Percentiles rank a stretch among this genome's conserved stretches.
phyloP scores from a whole-genome alignment of 2,113 vertebrate species.

The Carollia perspicillata region DNA sequence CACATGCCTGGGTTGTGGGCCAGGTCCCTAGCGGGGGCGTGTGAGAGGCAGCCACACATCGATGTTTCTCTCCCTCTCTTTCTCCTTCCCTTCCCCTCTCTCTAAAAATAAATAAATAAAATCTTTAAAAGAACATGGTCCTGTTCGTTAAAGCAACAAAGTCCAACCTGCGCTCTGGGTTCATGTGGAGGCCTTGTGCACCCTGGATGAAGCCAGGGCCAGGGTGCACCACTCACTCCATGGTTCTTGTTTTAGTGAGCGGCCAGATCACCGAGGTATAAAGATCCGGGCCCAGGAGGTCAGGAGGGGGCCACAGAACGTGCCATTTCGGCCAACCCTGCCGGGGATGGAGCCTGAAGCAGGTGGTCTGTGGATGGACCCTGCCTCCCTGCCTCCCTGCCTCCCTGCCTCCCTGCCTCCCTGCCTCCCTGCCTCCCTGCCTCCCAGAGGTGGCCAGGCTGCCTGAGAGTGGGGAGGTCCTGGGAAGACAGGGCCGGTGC shows the following conservation, averaged over 20 bases:
- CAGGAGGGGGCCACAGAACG: accelerated
- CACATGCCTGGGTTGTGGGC: too few species aligned
- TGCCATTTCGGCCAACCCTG: accelerated
- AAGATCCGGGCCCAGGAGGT: too few species aligned
- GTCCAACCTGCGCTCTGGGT: not conserved
- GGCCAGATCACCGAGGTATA: accelerated
- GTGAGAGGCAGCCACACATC: too few species aligned
- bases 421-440: not conserved
- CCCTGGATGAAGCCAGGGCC: not conserved
- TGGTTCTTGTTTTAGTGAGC: not conserved
- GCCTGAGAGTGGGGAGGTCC: not conserved
- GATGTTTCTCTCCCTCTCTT: too few species aligned
- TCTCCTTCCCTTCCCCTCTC: too few species aligned
- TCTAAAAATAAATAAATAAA: too few species aligned
- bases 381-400: not conserved
- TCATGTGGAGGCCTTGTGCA: accelerated
- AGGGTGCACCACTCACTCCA: not conserved
- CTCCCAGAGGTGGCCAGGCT: accelerated
- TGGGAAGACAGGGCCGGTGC: not conserved
- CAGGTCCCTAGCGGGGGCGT: too few species aligned
- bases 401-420: not conserved
- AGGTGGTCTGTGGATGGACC: not conserved
- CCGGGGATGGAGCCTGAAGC: accelerated
- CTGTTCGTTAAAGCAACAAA: not conserved
- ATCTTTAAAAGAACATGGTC: too few species aligned